A percentile compares a stretch with the other conserved stretches of the same genome.
phyloP scores from a whole-genome alignment of 2,888 invertebrate species.

The Athetis lepigone region DNA sequence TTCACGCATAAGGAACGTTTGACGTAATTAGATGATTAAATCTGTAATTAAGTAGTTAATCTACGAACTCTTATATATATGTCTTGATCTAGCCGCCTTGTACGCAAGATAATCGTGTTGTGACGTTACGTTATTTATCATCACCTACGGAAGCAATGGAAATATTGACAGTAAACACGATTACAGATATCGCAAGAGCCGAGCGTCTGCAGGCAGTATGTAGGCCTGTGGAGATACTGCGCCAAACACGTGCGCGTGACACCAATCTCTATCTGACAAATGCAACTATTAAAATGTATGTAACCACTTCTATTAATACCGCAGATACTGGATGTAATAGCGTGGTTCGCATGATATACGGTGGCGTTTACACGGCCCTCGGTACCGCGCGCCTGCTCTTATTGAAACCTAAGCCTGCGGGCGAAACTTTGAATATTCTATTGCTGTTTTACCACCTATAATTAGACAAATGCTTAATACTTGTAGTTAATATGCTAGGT shows the following conservation, averaged over 20 bases:
- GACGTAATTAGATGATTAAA: slow-evolving; percentile 53
- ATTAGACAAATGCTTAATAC: slow-evolving; percentile 63
- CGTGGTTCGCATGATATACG: slow-evolving; percentile 74
- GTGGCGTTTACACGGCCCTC: slow-evolving; percentile 67
- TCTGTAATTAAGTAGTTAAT: slow-evolving; percentile 50
- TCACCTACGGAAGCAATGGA: slow-evolving; percentile 49
- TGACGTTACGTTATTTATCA: slow-evolving; percentile 47
- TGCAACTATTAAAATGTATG: slow-evolving; percentile 77
- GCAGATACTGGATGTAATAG: slow-evolving; percentile 72
- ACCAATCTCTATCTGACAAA: slow-evolving; percentile 78
- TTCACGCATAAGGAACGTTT: slow-evolving; percentile 33
- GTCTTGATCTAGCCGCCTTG: slow-evolving; percentile 54
- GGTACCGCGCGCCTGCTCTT: slow-evolving; percentile 64
- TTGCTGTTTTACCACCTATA: slow-evolving; percentile 65
- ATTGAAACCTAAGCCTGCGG: slow-evolving; percentile 72
- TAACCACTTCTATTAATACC: slow-evolving; percentile 79
- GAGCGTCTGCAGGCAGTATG: slow-evolving; percentile 35
- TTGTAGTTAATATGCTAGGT: slow-evolving; percentile 65
- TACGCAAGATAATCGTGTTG: slow-evolving; percentile 47
- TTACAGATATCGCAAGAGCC: slow-evolving; percentile 32
- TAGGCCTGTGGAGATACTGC: slow-evolving; percentile 53
- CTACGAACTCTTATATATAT: slow-evolving; percentile 33
- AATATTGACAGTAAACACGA: slow-evolving; percentile 53
- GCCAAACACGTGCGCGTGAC: slow-evolving; percentile 73
- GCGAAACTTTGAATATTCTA: slow-evolving; percentile 73